Evolutionary conservation across 2,113 vertebrate species (phyloP).

Genomic region (Bothrops jararaca): DNA sequence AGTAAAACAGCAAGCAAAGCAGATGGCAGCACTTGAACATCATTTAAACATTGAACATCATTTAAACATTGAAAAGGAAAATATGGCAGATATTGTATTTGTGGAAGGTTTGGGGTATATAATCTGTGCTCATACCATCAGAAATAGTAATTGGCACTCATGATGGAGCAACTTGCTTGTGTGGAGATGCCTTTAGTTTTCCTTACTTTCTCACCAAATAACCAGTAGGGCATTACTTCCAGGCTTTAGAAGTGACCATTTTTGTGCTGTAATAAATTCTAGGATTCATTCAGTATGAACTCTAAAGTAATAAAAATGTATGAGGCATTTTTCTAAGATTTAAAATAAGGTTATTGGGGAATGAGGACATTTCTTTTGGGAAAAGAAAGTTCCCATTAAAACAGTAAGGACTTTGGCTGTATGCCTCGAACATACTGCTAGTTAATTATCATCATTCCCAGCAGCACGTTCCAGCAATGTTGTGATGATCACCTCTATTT

Average conservation of each 20-base stretch:
- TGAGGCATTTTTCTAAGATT: background rate
- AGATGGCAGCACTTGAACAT: background rate
- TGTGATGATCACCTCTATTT: constrained; percentile 24
- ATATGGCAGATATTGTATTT: background rate
- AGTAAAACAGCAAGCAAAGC: background rate
- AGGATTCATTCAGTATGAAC: background rate
- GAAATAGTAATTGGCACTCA: background rate
- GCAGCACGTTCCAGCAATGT: background rate
- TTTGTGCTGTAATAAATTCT: background rate
- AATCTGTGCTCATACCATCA: background rate
- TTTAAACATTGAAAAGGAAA: background rate
- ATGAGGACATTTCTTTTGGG: constrained; percentile 3
- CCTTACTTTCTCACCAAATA: background rate
- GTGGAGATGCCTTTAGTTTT: background rate
- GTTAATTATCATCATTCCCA: constrained; percentile 22
- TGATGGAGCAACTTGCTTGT: background rate
- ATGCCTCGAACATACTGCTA: background rate
- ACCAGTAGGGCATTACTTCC: too few relatives aligned
- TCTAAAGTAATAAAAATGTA: background rate
- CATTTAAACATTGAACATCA: background rate
- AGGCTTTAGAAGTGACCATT: background rate
- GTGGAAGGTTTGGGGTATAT: background rate
- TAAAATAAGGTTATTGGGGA: background rate
- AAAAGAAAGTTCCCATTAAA: constrained; percentile 4
- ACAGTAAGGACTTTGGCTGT: background rate